phyloP scores from a whole-genome alignment of 1,140 invertebrate species.

The Drosophila paulistorum region DNA sequence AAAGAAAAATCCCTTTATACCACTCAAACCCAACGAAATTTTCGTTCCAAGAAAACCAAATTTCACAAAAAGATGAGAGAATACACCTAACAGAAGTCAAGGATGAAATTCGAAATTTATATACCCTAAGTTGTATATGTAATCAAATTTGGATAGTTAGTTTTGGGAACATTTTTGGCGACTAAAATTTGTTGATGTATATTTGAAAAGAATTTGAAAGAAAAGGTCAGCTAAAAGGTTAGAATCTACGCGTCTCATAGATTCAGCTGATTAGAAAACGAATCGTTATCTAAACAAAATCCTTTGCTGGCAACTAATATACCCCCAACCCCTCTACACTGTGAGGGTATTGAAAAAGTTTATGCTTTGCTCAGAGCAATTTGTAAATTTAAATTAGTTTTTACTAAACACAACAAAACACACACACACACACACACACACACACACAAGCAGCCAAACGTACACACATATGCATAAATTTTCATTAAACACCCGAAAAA shows the following conservation, averaged over 20 bases:
- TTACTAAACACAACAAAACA: constrained; percentile 56
- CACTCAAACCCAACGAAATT: constrained; percentile 17
- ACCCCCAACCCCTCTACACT: neutral
- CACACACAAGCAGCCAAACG: neutral
- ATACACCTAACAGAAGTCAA: too few species aligned
- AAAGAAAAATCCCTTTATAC: constrained; percentile 7
- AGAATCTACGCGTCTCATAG: too few species aligned
- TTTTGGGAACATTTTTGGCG: too few species aligned
- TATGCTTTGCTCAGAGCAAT: constrained; percentile 55
- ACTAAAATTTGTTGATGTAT: too few species aligned
- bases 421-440: constrained; percentile 37
- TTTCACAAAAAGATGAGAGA: neutral
- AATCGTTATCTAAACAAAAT: too few species aligned
- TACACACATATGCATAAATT: constrained; percentile 53
- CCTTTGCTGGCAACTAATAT: neutral
- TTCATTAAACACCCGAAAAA: constrained; percentile 53
- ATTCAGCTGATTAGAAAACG: too few species aligned
- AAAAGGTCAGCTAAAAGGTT: too few species aligned
- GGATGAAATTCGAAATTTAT: constrained; percentile 20
- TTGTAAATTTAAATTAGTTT: constrained; percentile 63
- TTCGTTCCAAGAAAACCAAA: constrained; percentile 34
- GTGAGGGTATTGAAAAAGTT: constrained; percentile 29
- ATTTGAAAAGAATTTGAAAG: too few species aligned
- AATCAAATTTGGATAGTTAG: too few species aligned
- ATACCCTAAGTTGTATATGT: neutral